These are phyloP conservation scores for Pharmacophagus antenor DNA, from an alignment of 2,888 invertebrate genomes.

Conservation along the genomic window DNA sequence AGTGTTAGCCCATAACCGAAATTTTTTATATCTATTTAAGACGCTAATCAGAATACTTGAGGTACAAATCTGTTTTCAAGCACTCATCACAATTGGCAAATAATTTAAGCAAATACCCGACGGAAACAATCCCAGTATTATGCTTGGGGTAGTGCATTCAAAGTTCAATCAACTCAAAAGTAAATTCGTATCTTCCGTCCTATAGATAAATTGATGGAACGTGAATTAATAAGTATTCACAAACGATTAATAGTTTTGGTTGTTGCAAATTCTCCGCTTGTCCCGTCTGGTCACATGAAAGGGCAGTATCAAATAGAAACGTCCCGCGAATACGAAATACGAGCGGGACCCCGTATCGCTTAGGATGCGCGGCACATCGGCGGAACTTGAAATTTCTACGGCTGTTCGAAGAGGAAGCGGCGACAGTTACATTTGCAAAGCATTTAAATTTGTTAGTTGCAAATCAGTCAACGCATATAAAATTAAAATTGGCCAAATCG, in stretches of 20 bases:
- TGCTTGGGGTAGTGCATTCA: neutral
- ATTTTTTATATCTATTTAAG: no score
- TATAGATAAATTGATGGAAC: constrained; percentile 21
- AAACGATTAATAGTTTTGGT: constrained; percentile 28
- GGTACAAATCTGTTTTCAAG: no score
- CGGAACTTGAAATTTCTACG: constrained; percentile 63
- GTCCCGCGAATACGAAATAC: constrained; percentile 36
- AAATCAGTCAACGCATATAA: constrained; percentile 3
- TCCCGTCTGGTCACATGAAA: constrained; percentile 34
- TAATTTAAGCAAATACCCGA: neutral
- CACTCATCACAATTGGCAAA: no score
- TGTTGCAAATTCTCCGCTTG: constrained; percentile 30
- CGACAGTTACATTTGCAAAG: constrained; percentile 60
- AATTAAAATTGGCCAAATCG: neutral
- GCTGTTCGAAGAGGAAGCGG: constrained; percentile 66
- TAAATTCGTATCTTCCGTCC: neutral
- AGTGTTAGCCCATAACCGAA: no score
- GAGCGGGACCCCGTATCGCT: constrained; percentile 32
- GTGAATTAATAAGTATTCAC: constrained; percentile 28
- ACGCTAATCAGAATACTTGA: no score
- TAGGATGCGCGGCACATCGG: constrained; percentile 54
- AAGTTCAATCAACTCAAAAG: neutral
- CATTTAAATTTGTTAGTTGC: constrained; percentile 31
- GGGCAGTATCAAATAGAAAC: constrained; percentile 37
- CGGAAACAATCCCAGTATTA: neutral